A percentile compares a stretch with the other conserved stretches of the same genome.
Evolutionary conservation across 2,797 vertebrate genomes (phyloP).

Genomic region (Hippocampus kuda): DNA sequence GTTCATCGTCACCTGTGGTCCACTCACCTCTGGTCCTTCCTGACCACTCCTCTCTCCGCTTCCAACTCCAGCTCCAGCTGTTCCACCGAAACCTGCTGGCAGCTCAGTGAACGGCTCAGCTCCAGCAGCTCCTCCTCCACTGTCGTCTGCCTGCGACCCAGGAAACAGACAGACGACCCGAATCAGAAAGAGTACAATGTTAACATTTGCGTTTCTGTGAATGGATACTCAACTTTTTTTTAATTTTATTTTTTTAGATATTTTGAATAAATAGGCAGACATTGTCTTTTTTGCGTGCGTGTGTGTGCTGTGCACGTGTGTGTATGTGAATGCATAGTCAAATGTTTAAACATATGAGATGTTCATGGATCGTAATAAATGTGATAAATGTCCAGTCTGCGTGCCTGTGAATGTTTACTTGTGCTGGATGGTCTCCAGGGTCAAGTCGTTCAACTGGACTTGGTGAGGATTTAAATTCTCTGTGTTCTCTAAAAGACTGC

Average conservation of each 20-base stretch:
- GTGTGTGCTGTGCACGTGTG: no score
- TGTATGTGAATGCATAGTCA: no score
- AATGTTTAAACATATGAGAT: no score
- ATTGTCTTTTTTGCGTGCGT: not conserved
- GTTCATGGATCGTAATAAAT: not conserved
- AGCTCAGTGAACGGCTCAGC: constrained; percentile 48
- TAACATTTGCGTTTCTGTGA: not conserved
- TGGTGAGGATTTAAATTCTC: constrained; percentile 70
- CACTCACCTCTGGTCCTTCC: constrained; percentile 70
- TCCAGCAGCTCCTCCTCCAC: constrained; percentile 73
- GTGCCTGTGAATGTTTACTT: constrained; percentile 53
- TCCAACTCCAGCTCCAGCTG: constrained; percentile 76
- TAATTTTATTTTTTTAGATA: no score
- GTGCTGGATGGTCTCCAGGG: constrained; percentile 83
- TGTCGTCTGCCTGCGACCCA: constrained; percentile 60
- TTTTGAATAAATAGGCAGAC: not conserved
- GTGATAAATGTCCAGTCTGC: no score
- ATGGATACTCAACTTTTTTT: no score
- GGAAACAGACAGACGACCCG: constrained; percentile 5
- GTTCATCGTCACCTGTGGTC: not conserved
- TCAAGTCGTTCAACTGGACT: constrained; percentile 85
- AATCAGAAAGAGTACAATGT: constrained; percentile 13
- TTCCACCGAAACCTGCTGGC: constrained; percentile 65
- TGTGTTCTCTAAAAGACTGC: constrained; percentile 74
- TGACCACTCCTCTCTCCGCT: constrained; percentile 57